These are phyloP conservation scores for Hylaeus anthracinus DNA, from an alignment of 1,140 invertebrate species.

Conservation along the genomic window DNA sequence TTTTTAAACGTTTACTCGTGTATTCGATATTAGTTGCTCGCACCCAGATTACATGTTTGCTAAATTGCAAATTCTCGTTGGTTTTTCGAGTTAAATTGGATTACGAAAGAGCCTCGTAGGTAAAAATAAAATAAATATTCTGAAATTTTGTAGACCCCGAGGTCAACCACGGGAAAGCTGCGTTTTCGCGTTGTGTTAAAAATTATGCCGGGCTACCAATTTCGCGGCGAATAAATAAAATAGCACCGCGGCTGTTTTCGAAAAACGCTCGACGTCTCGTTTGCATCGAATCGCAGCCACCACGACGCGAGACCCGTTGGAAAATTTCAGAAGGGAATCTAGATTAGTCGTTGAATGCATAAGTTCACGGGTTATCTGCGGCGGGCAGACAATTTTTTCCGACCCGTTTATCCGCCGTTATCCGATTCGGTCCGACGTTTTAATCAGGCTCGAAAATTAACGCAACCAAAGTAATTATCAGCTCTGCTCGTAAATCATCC, in stretches of 20 bases:
- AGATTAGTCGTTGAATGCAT: conserved; percentile 21
- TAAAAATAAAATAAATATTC: no score
- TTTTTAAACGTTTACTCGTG: background rate
- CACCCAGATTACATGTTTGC: no score
- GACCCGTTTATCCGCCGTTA: conserved; percentile 42
- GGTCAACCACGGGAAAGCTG: no score
- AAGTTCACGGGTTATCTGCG: conserved; percentile 31
- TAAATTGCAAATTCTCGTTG: no score
- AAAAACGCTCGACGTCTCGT: background rate
- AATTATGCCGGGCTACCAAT: no score
- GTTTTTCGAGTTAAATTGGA: no score
- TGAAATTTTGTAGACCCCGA: no score
- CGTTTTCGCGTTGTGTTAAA: no score
- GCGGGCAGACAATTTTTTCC: conserved; percentile 41
- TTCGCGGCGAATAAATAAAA: no score
- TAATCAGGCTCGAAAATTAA: conserved; percentile 48
- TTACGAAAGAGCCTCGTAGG: no score
- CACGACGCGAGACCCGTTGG: background rate
- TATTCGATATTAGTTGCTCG: no score
- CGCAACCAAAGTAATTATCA: conserved; percentile 48
- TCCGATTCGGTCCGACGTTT: conserved; percentile 41
- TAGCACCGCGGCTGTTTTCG: background rate
- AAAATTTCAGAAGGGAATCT: conserved; percentile 10
- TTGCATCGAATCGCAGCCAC: background rate
- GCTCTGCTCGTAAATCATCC: conserved; percentile 41